These are phyloP conservation scores for Daubentonia madagascariensis DNA, from an alignment of 2,113 vertebrate species.

Conservation along the genomic window DNA sequence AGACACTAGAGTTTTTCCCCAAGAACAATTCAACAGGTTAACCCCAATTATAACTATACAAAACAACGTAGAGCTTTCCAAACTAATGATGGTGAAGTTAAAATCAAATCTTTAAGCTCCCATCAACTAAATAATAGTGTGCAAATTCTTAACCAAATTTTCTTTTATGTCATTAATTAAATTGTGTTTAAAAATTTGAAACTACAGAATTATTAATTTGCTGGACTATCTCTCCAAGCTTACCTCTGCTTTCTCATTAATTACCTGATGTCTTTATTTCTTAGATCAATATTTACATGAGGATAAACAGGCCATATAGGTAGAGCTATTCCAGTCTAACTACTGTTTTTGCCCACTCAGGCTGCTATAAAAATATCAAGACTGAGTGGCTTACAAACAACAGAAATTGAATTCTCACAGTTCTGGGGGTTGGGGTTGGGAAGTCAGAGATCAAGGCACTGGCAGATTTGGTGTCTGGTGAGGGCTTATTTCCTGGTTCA, in stretches of 20 bases:
- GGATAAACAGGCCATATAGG: neutral
- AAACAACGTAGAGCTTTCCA: neutral
- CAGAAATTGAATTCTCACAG: neutral
- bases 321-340: neutral
- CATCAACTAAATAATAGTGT: neutral
- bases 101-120: neutral
- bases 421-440: no score
- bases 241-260: neutral
- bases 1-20: neutral
- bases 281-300: neutral
- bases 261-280: neutral
- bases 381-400: neutral
- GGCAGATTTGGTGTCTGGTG: neutral
- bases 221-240: neutral
- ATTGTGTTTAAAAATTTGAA: neutral
- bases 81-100: neutral
- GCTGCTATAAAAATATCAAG: neutral
- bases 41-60: neutral
- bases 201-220: neutral
- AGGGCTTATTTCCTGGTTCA: neutral
- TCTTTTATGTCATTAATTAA: neutral
- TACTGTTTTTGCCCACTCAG: neutral
- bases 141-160: neutral
- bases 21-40: neutral
- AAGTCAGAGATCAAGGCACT: neutral